These are phyloP conservation scores for Syncerus caffer DNA, from an alignment of 2,797 vertebrate genomes.

Conservation along the genomic window DNA sequence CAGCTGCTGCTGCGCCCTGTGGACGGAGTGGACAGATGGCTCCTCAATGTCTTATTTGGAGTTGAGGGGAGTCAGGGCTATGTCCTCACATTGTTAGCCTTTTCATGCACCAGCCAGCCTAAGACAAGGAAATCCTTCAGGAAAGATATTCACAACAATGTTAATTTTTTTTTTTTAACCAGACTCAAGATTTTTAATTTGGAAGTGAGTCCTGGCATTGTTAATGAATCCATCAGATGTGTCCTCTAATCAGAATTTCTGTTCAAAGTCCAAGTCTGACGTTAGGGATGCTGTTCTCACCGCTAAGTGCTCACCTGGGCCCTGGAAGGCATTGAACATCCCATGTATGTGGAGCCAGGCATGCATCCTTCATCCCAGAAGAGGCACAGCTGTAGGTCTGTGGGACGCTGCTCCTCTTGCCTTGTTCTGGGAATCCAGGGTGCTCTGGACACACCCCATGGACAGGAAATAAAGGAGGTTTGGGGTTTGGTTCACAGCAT, in stretches of 20 bases:
- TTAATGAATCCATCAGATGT: not conserved
- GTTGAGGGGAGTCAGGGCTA: not conserved
- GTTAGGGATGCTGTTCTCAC: not conserved
- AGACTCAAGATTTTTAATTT: not conserved
- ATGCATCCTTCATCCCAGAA: not conserved
- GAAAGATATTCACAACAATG: not conserved
- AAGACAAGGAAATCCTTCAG: not conserved
- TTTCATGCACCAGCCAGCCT: not conserved
- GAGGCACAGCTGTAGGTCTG: accelerated
- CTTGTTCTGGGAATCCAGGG: not conserved
- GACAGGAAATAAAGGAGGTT: not conserved
- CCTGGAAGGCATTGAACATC: not conserved
- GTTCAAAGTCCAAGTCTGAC: not conserved
- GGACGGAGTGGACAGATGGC: accelerated
- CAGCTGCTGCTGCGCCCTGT: accelerated
- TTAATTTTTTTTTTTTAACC: not conserved
- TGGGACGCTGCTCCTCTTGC: too few species aligned
- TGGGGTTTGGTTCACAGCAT: not conserved
- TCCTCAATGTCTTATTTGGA: too few species aligned
- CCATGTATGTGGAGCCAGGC: not conserved
- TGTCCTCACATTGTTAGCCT: not conserved
- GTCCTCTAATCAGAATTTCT: not conserved
- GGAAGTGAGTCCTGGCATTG: not conserved
- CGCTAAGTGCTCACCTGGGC: not conserved
- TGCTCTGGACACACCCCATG: not conserved